A percentile compares a stretch with the other conserved stretches of the same genome.
Evolutionary conservation across 2,113 vertebrate genomes (phyloP).

Genomic region (Tragelaphus scriptus): DNA sequence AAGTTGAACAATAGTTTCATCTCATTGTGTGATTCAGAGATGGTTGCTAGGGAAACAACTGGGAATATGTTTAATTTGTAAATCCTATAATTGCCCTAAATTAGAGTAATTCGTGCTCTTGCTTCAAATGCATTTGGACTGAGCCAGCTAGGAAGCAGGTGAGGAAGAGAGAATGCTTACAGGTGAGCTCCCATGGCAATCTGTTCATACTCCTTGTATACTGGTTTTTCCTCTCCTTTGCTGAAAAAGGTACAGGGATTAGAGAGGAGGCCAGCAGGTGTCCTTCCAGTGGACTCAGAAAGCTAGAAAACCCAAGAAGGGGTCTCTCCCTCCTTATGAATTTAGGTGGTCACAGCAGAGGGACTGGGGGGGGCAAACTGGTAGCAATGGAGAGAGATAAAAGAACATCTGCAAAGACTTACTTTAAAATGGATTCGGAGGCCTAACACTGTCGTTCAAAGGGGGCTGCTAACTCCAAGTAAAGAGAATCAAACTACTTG

Average conservation of each 20-base stretch:
- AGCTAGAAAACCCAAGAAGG: background rate
- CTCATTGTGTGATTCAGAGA: background rate
- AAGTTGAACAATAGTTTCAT: constrained; percentile 19
- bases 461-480: background rate
- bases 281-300: background rate
- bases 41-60: constrained; percentile 44
- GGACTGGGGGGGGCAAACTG: accelerated
- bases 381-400: background rate
- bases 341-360: background rate
- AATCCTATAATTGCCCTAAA: constrained; percentile 40
- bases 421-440: background rate
- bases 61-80: constrained; percentile 19
- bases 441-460: background rate
- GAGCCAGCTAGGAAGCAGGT: background rate
- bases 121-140: background rate
- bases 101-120: background rate
- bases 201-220: background rate
- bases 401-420: background rate
- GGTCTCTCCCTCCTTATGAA: background rate
- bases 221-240: background rate
- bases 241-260: background rate
- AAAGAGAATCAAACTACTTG: background rate
- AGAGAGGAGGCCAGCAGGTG: background rate
- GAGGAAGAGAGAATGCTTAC: background rate
- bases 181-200: background rate